Percentiles rank a stretch among this genome's conserved stretches.
Conservation (phyloP, 2,113 vertebrate species). For the Urocitellus parryii region DNA sequence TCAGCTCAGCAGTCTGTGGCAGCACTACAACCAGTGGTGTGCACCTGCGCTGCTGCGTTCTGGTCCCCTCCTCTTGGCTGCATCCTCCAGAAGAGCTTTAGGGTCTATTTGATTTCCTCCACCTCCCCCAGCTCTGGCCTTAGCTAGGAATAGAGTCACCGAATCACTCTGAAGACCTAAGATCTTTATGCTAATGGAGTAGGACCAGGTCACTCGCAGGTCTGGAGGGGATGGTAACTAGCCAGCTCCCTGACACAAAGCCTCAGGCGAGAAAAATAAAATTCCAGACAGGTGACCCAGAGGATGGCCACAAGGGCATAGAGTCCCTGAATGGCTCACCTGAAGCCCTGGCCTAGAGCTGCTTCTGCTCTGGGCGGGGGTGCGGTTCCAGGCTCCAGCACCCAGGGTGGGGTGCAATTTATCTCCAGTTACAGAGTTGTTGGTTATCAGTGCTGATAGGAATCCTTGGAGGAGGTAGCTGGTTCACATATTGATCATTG, state of each 20-base stretch:
- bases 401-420: background rate
- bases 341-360: background rate
- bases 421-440: background rate
- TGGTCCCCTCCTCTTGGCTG: background rate
- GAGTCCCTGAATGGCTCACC: constrained; percentile 37
- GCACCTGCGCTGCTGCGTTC: background rate
- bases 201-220: background rate
- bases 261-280: constrained; percentile 14
- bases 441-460: background rate
- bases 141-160: background rate
- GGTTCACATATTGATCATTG: background rate
- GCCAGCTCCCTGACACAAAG: background rate
- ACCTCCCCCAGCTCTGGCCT: background rate
- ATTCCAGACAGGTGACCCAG: constrained; percentile 45
- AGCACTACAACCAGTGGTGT: accelerated
- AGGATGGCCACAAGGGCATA: constrained; percentile 55
- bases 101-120: background rate
- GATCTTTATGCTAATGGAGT: background rate
- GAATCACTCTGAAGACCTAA: background rate
- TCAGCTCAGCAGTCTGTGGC: accelerated
- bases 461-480: background rate
- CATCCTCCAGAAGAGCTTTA: background rate
- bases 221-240: background rate
- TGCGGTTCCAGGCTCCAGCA: background rate
- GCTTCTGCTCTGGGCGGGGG: background rate